Percentiles rank a stretch among this genome's conserved stretches.
Evolutionary conservation across 2,888 invertebrate genomes (phyloP).

Genomic region (Oxyteleia sp.): DNA sequence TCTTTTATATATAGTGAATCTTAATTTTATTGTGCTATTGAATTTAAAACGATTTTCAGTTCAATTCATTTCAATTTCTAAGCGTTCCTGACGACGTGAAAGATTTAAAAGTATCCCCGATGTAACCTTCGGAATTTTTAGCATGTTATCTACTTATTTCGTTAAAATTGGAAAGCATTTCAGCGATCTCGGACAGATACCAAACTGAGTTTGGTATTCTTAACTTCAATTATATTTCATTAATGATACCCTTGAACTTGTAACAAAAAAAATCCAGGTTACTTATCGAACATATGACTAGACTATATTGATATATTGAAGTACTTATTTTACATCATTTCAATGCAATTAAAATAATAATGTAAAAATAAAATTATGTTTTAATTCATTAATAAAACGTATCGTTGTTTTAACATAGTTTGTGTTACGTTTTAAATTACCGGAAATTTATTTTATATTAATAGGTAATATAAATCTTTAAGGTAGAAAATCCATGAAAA

Average conservation of each 20-base stretch:
- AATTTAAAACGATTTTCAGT: not conserved
- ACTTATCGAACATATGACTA: conserved; percentile 1
- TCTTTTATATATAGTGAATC: too few species aligned
- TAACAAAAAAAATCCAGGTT: conserved; percentile 11
- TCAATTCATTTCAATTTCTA: not conserved
- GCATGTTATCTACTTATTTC: conserved; percentile 25
- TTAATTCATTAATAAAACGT: too few species aligned
- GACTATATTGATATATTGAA: conserved; percentile 8
- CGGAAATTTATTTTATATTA: too few species aligned
- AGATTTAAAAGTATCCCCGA: not conserved
- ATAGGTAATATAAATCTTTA: too few species aligned
- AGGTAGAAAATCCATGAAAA: too few species aligned
- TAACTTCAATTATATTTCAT: conserved; percentile 38
- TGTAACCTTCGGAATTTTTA: conserved; percentile 13
- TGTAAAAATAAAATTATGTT: too few species aligned
- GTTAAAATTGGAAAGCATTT: conserved; percentile 33
- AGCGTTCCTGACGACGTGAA: not conserved
- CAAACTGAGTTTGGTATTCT: conserved; percentile 22
- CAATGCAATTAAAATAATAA: too few species aligned
- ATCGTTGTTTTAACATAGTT: too few species aligned
- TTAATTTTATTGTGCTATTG: not conserved
- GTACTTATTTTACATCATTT: too few species aligned
- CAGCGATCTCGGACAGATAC: conserved; percentile 9
- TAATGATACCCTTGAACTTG: conserved; percentile 32
- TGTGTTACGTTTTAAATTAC: too few species aligned